phyloP scores from a whole-genome alignment of 2,888 invertebrate species.

The Melinaea menophilus region DNA sequence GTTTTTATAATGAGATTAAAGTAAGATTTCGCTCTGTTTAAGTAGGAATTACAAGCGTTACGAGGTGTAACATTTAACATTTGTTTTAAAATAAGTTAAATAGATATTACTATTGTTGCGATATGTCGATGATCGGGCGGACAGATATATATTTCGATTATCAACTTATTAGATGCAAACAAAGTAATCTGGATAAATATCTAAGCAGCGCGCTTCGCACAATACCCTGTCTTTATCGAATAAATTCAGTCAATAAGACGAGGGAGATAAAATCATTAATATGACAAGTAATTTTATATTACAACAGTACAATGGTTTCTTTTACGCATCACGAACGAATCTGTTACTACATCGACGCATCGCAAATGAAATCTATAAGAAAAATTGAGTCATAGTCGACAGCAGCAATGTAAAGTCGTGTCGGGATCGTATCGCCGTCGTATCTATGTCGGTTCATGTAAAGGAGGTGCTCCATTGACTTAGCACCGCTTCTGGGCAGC shows the following conservation, averaged over 20 bases:
- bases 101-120: constrained; percentile 8
- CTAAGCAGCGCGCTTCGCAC: constrained; percentile 28
- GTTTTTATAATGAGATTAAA: too few relatives aligned
- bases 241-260: constrained; percentile 28
- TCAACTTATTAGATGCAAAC: constrained; percentile 41
- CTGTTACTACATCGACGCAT: constrained; percentile 35
- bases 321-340: constrained; percentile 34
- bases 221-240: constrained; percentile 35
- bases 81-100: constrained; percentile 7
- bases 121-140: constrained; percentile 15
- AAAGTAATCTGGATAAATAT: constrained; percentile 39
- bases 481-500: too few relatives aligned
- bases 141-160: constrained; percentile 31
- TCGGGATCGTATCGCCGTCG: constrained; percentile 26
- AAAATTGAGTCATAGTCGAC: constrained; percentile 2
- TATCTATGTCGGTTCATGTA: constrained; percentile 9
- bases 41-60: too few relatives aligned
- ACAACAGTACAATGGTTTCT: constrained; percentile 37
- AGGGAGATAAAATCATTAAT: constrained; percentile 35
- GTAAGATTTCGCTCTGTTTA: too few relatives aligned
- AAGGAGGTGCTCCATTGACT: neutral
- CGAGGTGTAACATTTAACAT: too few relatives aligned
- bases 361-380: constrained; percentile 33
- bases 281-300: constrained; percentile 39
- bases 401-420: constrained; percentile 11